Base-by-base conservation (phyloP, 2,888 invertebrate genomes). In the Prenolepis imparis region DNA sequence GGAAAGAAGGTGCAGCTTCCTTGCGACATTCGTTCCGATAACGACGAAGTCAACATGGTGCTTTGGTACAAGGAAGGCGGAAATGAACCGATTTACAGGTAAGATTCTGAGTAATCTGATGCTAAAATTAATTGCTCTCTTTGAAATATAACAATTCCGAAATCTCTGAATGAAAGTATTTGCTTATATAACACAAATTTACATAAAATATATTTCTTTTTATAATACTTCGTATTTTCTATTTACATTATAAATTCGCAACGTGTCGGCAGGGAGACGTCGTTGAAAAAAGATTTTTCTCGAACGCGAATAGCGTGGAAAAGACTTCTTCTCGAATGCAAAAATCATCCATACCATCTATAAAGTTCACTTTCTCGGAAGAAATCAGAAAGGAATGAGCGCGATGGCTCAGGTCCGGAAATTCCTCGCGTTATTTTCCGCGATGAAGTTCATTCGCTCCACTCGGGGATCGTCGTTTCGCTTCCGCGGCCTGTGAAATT, bases 41-140 rank as follows among this genome's bases (percentile, higher is more conserved):
- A 97, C 92, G 98, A 98, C 95, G 96, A 97, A 39, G 98, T 98
- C 78, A 97, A 97, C 92, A 98, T 98, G 98, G 98, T 98, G 89
- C 96, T 98, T 55, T 98, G 98, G 98, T 98, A 98, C 95, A 97
- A 97, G 93, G 98, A 98, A 94, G 96, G 97, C 59, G 97, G 97
- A 90, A 97, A 97, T 48, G 98, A 98, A 93, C 98, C 98, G 39
- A 95, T 98, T 86, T 98, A 98, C 95, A 98, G 98, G 98, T 98
- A 95, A 95, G 39, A 68, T 24, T n/a, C 0, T 0, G 24, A 24
- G 36, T 36, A 64, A 48, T 21, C 8, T 5, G n/a, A 9, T 63
- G 11, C 15, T 64, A 48, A 52, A 55, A 39, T 0, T 9, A 4
- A 41, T 77, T 41, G 12, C 52, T 68, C 18, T 18, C 15, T 48